Base-by-base conservation (phyloP, 2,113 vertebrate species). In the Engraulis encrasicolus region DNA sequence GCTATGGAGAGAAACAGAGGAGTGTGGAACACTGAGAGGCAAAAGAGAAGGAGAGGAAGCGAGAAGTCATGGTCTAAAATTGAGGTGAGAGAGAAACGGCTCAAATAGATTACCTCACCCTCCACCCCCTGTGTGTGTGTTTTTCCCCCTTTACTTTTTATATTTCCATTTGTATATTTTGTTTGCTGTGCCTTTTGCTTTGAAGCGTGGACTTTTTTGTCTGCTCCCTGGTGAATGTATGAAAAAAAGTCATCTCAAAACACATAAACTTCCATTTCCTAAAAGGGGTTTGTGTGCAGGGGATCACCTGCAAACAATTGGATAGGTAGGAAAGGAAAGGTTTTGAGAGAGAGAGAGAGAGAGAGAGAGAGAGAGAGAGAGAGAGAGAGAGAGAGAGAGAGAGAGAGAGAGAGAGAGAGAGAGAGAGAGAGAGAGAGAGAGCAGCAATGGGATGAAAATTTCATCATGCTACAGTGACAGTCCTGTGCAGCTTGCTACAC, bases 231-330 rank as follows among this genome's bases (percentile, higher is more conserved):
- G 31, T 74, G 66, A 27, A 88, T 88, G 83, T 83, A 90, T 91
- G 88, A 82, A 86, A 93, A 89, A 85, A 88, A 91, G 17, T 45
- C 66, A 74, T 31, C n/a, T 6, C 7, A 23, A 66, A 90, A 91
- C 88, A 89, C 89, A 93, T 90, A 87, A 86, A 86, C 88, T 89
- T 90, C 86, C 87, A 92, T 90, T 89, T 79, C 79, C 23, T 45
- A 78, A 89, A 74, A 88, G 87, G 79, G 84, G 78, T 86, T 84
- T 81, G 79, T 86, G 88, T 88, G 86, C 7, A 92, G 87, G 87
- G 66, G 27, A 91, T 90, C 88, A 88, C 88, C 87, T 89, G 87
- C 79, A 92, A 89, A 92, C 88, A 84, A 49, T 23, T 38, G 45
- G 45, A 15, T 79, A 49, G 71, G n/a, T 79, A 81, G 82, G 23